Evolutionary conservation across 2,797 vertebrate species (phyloP).

Genomic region (Geotrypetes seraphini): DNA sequence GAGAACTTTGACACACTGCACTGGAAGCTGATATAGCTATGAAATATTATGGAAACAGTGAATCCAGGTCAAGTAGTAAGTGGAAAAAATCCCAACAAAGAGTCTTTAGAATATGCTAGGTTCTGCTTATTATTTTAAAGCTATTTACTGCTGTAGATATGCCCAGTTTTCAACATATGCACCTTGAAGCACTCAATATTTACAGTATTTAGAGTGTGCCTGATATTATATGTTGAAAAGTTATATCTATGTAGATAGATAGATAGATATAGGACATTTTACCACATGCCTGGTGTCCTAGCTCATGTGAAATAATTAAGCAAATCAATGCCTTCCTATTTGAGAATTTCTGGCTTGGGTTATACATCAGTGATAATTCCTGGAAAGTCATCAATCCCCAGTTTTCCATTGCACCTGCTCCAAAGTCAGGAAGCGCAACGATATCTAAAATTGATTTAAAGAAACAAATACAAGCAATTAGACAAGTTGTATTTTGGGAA

Average conservation of each 20-base stretch:
- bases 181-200: no score
- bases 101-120: no score
- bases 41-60: no score
- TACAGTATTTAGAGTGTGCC: no score
- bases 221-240: no score
- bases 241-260: slow-evolving; percentile 7
- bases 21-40: no score
- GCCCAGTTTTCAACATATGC: no score
- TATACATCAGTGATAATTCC: slow-evolving; percentile 36
- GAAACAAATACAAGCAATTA: neutral
- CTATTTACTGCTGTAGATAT: no score
- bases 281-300: slow-evolving; percentile 65
- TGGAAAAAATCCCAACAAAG: no score
- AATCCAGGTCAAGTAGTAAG: no score
- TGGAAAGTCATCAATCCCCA: slow-evolving; percentile 58
- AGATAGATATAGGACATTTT: slow-evolving; percentile 30
- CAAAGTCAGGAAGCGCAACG: slow-evolving; percentile 49
- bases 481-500: neutral
- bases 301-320: slow-evolving; percentile 47
- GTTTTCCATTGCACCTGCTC: slow-evolving; percentile 56
- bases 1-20: no score
- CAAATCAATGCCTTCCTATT: slow-evolving; percentile 25
- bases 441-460: slow-evolving; percentile 48
- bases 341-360: slow-evolving; percentile 24
- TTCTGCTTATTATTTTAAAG: no score